Percentiles rank a stretch among this genome's conserved stretches.
Evolutionary conservation across 1,140 invertebrate species (phyloP).

Genomic region (Drosophila kohkoa): DNA sequence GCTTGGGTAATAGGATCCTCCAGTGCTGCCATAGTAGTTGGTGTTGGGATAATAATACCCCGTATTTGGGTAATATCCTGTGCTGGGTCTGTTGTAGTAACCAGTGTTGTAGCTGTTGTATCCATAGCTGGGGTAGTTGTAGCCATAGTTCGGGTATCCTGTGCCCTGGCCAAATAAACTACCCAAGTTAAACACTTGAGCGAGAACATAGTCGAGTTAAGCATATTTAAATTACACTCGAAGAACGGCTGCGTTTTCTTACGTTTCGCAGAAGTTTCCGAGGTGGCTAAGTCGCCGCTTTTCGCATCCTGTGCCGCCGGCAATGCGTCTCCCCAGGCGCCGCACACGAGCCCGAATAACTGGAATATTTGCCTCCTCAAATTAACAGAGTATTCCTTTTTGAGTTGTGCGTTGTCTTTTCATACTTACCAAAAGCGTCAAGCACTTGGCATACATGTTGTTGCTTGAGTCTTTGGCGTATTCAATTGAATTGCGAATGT

Average conservation of each 20-base stretch:
- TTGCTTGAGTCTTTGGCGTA: background rate
- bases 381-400: slow-evolving; percentile 5
- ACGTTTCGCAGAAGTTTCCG: slow-evolving; percentile 75
- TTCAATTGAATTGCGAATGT: slow-evolving; percentile 28
- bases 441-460: slow-evolving; percentile 50
- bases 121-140: slow-evolving; percentile 36
- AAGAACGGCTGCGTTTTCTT: slow-evolving; percentile 17
- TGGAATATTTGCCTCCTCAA: slow-evolving; percentile 10
- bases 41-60: slow-evolving; percentile 44
- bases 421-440: slow-evolving; percentile 56
- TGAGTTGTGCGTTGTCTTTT: slow-evolving; percentile 5
- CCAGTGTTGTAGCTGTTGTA: slow-evolving; percentile 18
- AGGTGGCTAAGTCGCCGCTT: slow-evolving; percentile 58
- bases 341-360: slow-evolving; percentile 41
- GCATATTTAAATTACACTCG: background rate
- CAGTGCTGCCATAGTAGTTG: slow-evolving; percentile 30
- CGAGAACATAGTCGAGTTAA: background rate
- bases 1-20: slow-evolving; percentile 47
- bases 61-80: slow-evolving; percentile 42
- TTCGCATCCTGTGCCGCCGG: slow-evolving; percentile 38
- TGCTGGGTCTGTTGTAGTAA: slow-evolving; percentile 49
- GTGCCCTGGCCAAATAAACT: slow-evolving; percentile 53
- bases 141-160: slow-evolving; percentile 63
- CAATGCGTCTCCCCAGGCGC: slow-evolving; percentile 34
- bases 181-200: slow-evolving; percentile 69